Conservation (phyloP, 2,888 invertebrate genomes). For the Busseola fusca region DNA sequence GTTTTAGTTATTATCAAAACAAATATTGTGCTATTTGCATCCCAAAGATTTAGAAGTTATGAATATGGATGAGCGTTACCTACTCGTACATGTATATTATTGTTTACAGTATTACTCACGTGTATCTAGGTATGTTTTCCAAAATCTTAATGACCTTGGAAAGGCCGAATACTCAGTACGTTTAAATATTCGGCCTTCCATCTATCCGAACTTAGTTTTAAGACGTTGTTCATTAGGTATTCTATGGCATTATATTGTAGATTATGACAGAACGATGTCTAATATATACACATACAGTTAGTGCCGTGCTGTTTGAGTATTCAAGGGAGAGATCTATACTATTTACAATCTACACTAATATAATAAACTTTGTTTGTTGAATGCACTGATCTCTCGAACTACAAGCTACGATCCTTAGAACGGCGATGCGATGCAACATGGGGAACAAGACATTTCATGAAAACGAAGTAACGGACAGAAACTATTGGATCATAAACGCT, state of each 20-base stretch:
- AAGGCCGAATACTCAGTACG: not conserved
- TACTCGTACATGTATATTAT: constrained; percentile 5
- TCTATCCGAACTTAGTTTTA: no score
- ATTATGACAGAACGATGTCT: not conserved
- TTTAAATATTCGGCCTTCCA: no score
- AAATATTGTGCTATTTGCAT: constrained; percentile 16
- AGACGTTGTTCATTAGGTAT: not conserved
- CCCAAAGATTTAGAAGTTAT: constrained; percentile 12
- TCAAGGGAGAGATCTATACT: no score
- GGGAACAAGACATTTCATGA: no score
- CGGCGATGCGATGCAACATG: no score
- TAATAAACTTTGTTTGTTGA: no score
- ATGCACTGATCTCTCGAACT: no score
- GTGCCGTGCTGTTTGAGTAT: not conserved
- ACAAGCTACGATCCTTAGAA: no score
- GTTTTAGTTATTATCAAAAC: constrained; percentile 28
- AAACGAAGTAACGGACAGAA: no score
- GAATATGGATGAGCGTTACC: not conserved
- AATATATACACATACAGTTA: not conserved
- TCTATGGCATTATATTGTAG: not conserved
- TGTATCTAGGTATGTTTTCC: not conserved
- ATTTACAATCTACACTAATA: no score
- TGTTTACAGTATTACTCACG: not conserved
- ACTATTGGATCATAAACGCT: not conserved
- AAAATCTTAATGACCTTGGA: not conserved